Evolutionary conservation across 2,797 vertebrate genomes (phyloP).

Genomic region (Thunnus albacares): DNA sequence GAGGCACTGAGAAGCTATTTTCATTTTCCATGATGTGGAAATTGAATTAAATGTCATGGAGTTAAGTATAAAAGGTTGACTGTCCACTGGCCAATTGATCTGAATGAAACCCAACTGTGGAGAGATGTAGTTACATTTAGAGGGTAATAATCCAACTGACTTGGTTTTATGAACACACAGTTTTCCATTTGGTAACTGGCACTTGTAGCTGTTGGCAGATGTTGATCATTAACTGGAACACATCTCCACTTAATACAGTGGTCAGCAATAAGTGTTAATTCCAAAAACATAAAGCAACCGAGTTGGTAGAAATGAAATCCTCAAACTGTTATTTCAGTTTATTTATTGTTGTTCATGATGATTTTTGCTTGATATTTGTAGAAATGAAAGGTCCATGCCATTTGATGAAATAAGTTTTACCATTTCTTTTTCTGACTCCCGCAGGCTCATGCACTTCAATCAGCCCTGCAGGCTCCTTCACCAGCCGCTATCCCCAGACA

Average conservation of each 20-base stretch:
- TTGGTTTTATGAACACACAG: background rate
- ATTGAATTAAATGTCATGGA: conserved; percentile 27
- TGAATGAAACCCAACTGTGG: conserved; percentile 5
- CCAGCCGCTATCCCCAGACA: conserved; percentile 86
- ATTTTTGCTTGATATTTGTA: background rate
- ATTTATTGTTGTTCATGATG: too few relatives aligned
- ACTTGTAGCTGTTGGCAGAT: background rate
- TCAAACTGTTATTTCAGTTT: background rate
- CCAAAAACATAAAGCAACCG: background rate
- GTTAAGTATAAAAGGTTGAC: background rate
- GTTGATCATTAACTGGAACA: conserved; percentile 6
- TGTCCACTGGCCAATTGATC: conserved; percentile 16
- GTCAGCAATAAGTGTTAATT: background rate
- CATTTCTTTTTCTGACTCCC: conserved; percentile 55
- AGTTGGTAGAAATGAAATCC: background rate
- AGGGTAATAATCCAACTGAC: conserved; percentile 14
- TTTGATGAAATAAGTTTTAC: background rate
- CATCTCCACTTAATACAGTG: background rate
- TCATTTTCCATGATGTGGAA: conserved; percentile 30
- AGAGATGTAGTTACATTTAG: conserved; percentile 11
- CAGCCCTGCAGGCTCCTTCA: conserved; percentile 92
- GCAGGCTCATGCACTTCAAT: conserved; percentile 92
- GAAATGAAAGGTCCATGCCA: background rate
- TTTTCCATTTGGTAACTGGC: conserved; percentile 19
- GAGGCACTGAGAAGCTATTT: background rate